Base-by-base conservation (phyloP, 2,888 invertebrate genomes). In the Acanthopleura granulata region DNA sequence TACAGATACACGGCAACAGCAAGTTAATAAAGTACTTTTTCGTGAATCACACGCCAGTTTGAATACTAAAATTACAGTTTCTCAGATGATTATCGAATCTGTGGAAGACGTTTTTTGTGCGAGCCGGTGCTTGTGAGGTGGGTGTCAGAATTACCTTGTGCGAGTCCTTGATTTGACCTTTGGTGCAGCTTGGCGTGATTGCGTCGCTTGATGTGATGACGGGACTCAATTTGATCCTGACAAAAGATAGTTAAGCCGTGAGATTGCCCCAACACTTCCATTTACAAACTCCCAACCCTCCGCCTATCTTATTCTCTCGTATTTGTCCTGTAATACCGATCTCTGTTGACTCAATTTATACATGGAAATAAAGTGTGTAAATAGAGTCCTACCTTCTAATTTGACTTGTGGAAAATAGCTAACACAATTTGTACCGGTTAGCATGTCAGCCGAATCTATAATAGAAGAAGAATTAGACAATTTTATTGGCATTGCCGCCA, bases 391-490 rank as follows among this genome's bases (percentile, higher is more conserved):
- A 25, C 18, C 40, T 71, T 16, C n/a, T 71, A 71, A 71, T 71
- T 71, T 71, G 71, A 71, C 71, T 71, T 40, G 49, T 4, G 71
- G 71, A 71, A 71, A 71, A 71, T 71, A 71, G 71, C 71, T 71
- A 71, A 71, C 71, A 71, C 40, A 40, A 49, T 71, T 71, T 71
- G 71, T 71, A 40, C n/a, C 25, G 71, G 49, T 71, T 49, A 71
- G 71, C 71, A 29, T 49, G 71, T 49, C 50, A 71, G 40, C 49
- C n/a, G 71, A 71, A 71, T 71, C 71, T 49, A 49, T 71, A 71
- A 71, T 71, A 49, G 71, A 49, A 71, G 49, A n/a, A 71, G 71
- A 71, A 71, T 71, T 71, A 71, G 71, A 71, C 71, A 71, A 71
- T 71, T 71, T 71, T 71, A 71, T 71, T 71, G 70, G 50, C 49